Percentiles rank a stretch among this genome's conserved stretches.
These are phyloP conservation scores for Empis livida DNA, from an alignment of 2,888 invertebrate species.

Conservation along the genomic window DNA sequence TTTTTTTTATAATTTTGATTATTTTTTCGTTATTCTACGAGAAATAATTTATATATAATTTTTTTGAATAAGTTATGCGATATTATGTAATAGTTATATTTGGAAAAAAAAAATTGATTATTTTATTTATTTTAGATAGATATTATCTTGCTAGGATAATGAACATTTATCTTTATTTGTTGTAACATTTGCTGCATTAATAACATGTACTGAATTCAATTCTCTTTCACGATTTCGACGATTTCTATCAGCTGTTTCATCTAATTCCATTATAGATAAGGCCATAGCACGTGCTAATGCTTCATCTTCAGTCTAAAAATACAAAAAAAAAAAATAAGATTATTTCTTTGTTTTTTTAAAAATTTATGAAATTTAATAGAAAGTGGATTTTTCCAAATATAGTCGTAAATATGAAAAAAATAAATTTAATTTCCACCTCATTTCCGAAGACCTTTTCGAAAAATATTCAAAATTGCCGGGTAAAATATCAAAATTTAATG, in stretches of 20 bases:
- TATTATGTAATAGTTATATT: neutral
- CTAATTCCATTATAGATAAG: conserved; percentile 48
- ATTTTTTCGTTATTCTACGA: too few relatives aligned
- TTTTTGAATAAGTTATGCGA: neutral
- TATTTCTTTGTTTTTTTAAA: too few relatives aligned
- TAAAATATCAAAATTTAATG: too few relatives aligned
- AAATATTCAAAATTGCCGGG: too few relatives aligned
- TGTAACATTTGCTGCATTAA: conserved; percentile 16
- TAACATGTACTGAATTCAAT: neutral
- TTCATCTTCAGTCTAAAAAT: conserved; percentile 75
- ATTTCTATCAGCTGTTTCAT: conserved; percentile 32
- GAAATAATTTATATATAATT: too few relatives aligned
- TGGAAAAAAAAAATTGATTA: neutral
- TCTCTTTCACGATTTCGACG: conserved; percentile 12
- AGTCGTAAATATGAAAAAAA: too few relatives aligned
- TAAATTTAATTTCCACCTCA: too few relatives aligned
- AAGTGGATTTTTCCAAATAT: too few relatives aligned
- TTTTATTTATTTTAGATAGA: neutral
- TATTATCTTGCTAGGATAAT: conserved; percentile 22
- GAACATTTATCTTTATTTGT: conserved; percentile 30
- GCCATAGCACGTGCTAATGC: conserved; percentile 76
- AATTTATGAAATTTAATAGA: too few relatives aligned
- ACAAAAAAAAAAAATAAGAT: conserved; percentile 1
- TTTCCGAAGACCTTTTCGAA: too few relatives aligned
- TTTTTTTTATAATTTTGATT: too few relatives aligned